Percentiles rank a stretch among this genome's conserved stretches.
These are phyloP conservation scores for Pheosia gnoma DNA, from an alignment of 2,888 invertebrate species.

Conservation along the genomic window DNA sequence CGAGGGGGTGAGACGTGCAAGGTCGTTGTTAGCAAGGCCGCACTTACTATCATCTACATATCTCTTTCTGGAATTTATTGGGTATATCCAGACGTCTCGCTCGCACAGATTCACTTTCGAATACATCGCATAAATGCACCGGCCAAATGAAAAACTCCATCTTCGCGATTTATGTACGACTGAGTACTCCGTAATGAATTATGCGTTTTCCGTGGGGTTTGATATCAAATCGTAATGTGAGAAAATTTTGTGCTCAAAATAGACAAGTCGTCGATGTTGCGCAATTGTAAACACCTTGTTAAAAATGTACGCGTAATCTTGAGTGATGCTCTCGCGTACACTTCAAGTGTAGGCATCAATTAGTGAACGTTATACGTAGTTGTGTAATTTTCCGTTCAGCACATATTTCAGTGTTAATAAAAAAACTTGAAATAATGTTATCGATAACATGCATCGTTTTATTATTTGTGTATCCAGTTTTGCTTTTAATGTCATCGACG, in stretches of 20 bases:
- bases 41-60: conserved; percentile 63
- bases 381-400: conserved; percentile 48
- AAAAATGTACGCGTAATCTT: neutral
- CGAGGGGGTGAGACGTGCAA: conserved; percentile 65
- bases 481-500: conserved; percentile 65
- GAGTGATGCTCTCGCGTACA: neutral
- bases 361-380: conserved; percentile 8
- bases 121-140: conserved; percentile 66
- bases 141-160: conserved; percentile 63
- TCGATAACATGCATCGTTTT: conserved; percentile 57
- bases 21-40: conserved; percentile 75
- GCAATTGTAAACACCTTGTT: conserved; percentile 8
- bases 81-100: conserved; percentile 39
- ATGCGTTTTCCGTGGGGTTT: conserved; percentile 34
- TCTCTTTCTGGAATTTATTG: conserved; percentile 55
- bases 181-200: conserved; percentile 43
- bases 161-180: conserved; percentile 55
- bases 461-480: conserved; percentile 44
- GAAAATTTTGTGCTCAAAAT: conserved; percentile 8
- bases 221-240: conserved; percentile 29
- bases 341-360: conserved; percentile 12
- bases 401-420: conserved; percentile 61
- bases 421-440: conserved; percentile 60
- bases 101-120: conserved; percentile 67
- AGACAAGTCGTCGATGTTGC: conserved; percentile 11